phyloP scores from a whole-genome alignment of 2,797 vertebrate genomes.

The Masticophis lateralis region DNA sequence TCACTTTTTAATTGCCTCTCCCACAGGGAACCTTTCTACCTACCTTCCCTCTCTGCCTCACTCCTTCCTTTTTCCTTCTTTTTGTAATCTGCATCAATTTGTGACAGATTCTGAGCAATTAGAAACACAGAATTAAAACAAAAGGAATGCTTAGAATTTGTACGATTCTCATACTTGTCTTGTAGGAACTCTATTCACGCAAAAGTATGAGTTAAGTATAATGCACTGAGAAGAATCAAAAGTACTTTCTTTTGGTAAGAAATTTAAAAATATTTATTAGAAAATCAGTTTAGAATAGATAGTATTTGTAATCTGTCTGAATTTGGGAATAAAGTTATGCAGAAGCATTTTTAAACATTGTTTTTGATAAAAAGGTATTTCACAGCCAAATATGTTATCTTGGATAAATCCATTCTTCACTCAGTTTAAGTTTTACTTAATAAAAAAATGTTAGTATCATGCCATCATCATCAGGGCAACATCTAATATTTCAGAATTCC shows the following conservation, averaged over 20 bases:
- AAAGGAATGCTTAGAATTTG: background rate
- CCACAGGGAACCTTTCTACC: background rate
- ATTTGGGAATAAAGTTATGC: background rate
- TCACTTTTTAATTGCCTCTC: background rate
- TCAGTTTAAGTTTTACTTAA: background rate
- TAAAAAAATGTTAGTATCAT: background rate
- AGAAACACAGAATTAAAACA: background rate
- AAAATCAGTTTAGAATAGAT: background rate
- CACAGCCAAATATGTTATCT: background rate
- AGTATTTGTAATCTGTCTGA: background rate
- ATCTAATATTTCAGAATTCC: constrained; percentile 14
- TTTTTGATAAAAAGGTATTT: background rate
- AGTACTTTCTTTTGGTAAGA: background rate
- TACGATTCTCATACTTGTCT: background rate
- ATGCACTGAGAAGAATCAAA: background rate
- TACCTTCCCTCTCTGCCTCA: background rate
- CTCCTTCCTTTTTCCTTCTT: background rate
- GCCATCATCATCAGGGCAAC: background rate
- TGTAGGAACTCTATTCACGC: background rate
- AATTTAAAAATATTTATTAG: background rate
- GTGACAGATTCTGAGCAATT: background rate
- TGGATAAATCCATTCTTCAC: constrained; percentile 1
- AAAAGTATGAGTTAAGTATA: background rate
- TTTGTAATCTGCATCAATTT: background rate
- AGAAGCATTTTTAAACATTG: background rate